These are phyloP conservation scores for Turdus rufiventris DNA, from an alignment of 2,113 vertebrate genomes.

Conservation along the genomic window DNA sequence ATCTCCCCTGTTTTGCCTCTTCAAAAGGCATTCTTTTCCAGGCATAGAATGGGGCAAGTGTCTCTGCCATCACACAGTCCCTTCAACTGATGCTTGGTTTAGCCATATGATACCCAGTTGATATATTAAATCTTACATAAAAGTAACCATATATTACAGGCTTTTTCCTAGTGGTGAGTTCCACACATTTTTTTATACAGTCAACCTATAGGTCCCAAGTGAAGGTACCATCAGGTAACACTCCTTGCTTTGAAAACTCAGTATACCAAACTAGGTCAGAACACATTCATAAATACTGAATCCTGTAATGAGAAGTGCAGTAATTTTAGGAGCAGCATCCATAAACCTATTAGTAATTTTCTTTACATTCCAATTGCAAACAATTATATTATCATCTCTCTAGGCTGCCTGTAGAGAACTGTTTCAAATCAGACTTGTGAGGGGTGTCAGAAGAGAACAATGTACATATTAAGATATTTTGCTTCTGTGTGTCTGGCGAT, in stretches of 20 bases:
- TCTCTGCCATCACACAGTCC: not conserved
- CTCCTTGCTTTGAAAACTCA: not conserved
- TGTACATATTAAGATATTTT: not conserved
- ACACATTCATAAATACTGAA: not conserved
- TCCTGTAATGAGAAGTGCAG: not conserved
- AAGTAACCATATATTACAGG: not conserved
- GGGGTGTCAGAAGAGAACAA: not conserved
- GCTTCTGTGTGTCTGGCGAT: conserved; percentile 21
- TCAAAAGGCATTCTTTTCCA: not conserved
- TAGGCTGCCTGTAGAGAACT: not conserved
- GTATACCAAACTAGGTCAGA: not conserved
- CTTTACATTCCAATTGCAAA: not conserved
- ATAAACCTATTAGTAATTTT: not conserved
- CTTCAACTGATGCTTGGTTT: not conserved
- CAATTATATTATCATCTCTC: not conserved
- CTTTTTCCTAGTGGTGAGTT: not conserved
- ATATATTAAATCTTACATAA: not conserved
- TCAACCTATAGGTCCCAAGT: accelerated
- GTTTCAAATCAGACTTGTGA: not conserved
- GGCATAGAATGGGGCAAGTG: not conserved
- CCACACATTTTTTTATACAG: not conserved
- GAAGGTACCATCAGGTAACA: not conserved
- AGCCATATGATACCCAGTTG: not conserved
- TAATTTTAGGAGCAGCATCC: not conserved
- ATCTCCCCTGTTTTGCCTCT: not conserved